phyloP scores from a whole-genome alignment of 1,140 invertebrate species.

The Schlechtendalia chinensis region DNA sequence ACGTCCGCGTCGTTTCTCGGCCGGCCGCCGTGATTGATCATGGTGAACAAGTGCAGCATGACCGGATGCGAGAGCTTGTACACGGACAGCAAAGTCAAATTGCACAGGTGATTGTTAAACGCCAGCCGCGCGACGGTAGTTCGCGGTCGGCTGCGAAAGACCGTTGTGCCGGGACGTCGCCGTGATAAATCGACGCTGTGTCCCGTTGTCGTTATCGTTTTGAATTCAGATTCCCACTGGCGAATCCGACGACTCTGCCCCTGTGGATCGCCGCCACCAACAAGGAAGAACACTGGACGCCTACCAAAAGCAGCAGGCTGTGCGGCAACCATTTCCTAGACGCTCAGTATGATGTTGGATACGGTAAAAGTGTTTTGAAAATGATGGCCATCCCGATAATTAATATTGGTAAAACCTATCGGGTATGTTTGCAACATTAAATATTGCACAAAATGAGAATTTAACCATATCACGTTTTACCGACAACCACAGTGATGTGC shows the following conservation, averaged over 20 bases:
- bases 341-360: rapidly evolving
- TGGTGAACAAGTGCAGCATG: not conserved
- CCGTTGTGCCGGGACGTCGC: too few species aligned
- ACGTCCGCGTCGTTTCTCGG: too few species aligned
- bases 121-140: too few species aligned
- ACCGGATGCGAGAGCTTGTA: not conserved
- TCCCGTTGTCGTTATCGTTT: not conserved
- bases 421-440: too few species aligned
- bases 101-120: not conserved
- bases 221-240: not conserved
- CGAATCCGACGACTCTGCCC: not conserved
- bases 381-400: not conserved
- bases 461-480: too few species aligned
- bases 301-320: not conserved
- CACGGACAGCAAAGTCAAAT: rapidly evolving
- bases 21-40: too few species aligned
- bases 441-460: too few species aligned
- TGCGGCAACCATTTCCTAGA: not conserved
- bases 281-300: not conserved
- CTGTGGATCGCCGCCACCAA: not conserved
- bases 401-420: too few species aligned
- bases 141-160: too few species aligned
- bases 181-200: too few species aligned
- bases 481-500: too few species aligned
- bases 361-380: not conserved